Evolutionary conservation across 1,140 invertebrate genomes (phyloP).

Genomic region (Drosophila kurseongensis): DNA sequence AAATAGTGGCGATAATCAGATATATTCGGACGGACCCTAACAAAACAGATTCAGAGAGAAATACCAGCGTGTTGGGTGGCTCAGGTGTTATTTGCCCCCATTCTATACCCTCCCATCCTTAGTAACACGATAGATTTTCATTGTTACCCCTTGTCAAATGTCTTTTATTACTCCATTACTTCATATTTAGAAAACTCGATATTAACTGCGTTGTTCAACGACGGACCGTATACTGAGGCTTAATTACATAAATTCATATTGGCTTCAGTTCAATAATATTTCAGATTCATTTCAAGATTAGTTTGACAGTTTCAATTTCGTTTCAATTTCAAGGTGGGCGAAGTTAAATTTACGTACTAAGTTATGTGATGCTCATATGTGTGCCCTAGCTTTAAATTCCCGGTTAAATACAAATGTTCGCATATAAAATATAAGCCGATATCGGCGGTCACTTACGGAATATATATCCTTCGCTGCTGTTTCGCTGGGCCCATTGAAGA

Average conservation of each 20-base stretch:
- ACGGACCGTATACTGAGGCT: neutral
- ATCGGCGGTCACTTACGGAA: slow-evolving; percentile 1
- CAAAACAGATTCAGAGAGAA: neutral
- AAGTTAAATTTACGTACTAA: neutral
- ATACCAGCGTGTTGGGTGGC: slow-evolving; percentile 3
- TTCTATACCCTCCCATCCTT: slow-evolving; percentile 3
- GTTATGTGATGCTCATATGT: neutral
- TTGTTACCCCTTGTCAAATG: slow-evolving; percentile 2
- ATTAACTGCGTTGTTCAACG: neutral
- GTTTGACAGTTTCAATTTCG: neutral
- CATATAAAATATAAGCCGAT: neutral
- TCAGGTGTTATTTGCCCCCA: slow-evolving; percentile 1
- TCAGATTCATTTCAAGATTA: neutral
- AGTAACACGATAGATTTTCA: neutral
- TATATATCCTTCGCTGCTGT: slow-evolving; percentile 5
- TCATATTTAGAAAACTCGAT: neutral
- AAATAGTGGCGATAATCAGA: neutral
- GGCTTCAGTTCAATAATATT: neutral
- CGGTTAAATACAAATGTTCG: neutral
- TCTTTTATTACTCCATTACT: neutral
- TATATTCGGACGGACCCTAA: neutral
- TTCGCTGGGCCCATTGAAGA: slow-evolving; percentile 3
- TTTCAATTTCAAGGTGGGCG: neutral
- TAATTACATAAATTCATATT: too few relatives aligned
- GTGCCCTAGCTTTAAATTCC: neutral